Percentiles rank a stretch among this genome's conserved stretches.
Evolutionary conservation across 2,797 vertebrate species (phyloP).

Genomic region (Melopsittacus undulatus): DNA sequence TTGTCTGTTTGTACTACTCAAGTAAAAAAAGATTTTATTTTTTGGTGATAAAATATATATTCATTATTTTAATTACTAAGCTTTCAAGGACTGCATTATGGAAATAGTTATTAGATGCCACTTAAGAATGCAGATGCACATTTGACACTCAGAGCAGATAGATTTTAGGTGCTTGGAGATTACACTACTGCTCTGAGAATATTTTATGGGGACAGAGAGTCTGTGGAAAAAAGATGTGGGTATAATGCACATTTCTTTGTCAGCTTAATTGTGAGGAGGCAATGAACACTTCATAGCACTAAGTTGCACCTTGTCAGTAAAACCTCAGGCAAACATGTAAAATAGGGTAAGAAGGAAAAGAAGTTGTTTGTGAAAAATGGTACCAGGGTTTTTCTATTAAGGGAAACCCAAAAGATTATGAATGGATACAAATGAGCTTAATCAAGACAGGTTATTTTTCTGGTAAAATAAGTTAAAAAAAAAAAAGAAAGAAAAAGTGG

Average conservation of each 20-base stretch:
- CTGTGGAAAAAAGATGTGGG: not conserved
- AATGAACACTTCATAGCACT: rapidly evolving
- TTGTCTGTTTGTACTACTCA: not conserved
- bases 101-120: not conserved
- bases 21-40: not conserved
- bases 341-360: not conserved
- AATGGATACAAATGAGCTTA: not conserved
- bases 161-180: not conserved
- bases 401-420: not conserved
- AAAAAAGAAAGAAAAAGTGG: not conserved
- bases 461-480: not conserved
- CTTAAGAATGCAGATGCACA: not conserved
- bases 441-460: not conserved
- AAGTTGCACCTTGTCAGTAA: not conserved
- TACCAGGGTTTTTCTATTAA: not conserved
- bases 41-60: not conserved
- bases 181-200: not conserved
- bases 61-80: not conserved
- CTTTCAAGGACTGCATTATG: not conserved
- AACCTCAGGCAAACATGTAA: not conserved
- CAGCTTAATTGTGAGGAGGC: not conserved
- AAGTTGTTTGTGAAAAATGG: not conserved
- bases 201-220: not conserved
- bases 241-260: not conserved
- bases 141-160: not conserved